Base-by-base conservation (phyloP, 2,888 invertebrate species). In the Ennomos quercinarius region DNA sequence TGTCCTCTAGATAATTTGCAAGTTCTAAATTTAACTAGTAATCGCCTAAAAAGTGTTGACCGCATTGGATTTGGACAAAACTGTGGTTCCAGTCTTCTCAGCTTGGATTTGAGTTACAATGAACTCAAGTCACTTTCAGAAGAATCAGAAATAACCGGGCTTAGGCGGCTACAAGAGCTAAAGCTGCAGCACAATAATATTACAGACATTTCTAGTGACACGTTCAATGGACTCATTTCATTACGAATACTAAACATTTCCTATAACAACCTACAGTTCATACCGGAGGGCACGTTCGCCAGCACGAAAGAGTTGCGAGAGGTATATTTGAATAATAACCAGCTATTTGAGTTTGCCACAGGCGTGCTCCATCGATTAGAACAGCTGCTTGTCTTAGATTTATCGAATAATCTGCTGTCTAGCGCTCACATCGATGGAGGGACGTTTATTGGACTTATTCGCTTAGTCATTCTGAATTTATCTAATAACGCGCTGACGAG, bases 291-390 rank as follows among this genome's bases (percentile, higher is more conserved):
- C 64, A 92, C 98, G 63, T 97, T 98, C 79, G 95, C 96, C 51
- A 95, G 95, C 77, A 96, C 96, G 72, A 95, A 96, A 75, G 97
- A 97, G 84, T 91, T 97, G 68, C 95, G 96, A 66, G 97, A 97
- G 89, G 94, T 98, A 71, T 96, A 97, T 89, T 93, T 97, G 76
- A 96, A 97, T 86, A 95, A 97, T 93, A 98, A 98, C 89, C 95
- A 96, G 75, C 92, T 98, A 74, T 96, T 95, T 81, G 96, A 97
- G 78, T 89, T 98, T 75, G 97, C 97, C 64, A 95, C 95, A 74
- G 96, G 97, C 66, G 93, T 97, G 53, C 96, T 98, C 84, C 96
- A 97, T 75, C 95, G 96, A 58, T 93, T 98, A 76, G 97, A 97
- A 80, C 97, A 97, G 88, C 94, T 98, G 78, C 93, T 97, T 74